Conservation (phyloP, 2,113 vertebrate genomes). For the Stictonetta naevosa region DNA sequence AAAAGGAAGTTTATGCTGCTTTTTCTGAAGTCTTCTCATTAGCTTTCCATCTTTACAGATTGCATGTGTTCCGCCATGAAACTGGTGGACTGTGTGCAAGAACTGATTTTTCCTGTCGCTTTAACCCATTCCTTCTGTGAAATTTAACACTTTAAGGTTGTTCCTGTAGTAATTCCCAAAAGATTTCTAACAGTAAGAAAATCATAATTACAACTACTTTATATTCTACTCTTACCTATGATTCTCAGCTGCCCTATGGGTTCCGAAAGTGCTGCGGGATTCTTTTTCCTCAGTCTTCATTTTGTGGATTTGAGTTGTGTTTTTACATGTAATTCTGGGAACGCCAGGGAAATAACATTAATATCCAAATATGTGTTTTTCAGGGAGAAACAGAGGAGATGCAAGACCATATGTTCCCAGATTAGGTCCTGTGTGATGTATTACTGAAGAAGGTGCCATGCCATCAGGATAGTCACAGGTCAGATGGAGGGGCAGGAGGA, state of each 20-base stretch:
- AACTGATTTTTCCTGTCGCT: neutral
- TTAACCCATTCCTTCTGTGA: neutral
- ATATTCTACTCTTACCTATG: neutral
- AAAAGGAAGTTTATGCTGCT: neutral
- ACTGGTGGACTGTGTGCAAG: neutral
- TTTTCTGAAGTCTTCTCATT: neutral
- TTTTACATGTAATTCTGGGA: neutral
- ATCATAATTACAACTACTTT: neutral
- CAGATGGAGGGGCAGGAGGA: neutral
- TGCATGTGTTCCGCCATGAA: rapidly evolving
- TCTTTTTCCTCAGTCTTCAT: neutral
- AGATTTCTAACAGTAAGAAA: neutral
- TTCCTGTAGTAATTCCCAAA: neutral
- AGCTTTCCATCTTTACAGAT: neutral
- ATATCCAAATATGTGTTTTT: neutral
- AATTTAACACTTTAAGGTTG: neutral
- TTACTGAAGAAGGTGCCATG: neutral
- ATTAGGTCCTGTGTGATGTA: neutral
- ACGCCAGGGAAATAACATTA: neutral
- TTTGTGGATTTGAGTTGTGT: neutral
- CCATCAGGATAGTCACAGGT: neutral
- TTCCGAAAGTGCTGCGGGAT: neutral
- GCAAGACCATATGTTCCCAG: rapidly evolving
- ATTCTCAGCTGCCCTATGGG: neutral
- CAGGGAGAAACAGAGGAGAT: neutral